Percentiles rank a stretch among this genome's conserved stretches.
Conservation (phyloP, 2,888 invertebrate genomes). For the Sphaerophoria rueppellii region DNA sequence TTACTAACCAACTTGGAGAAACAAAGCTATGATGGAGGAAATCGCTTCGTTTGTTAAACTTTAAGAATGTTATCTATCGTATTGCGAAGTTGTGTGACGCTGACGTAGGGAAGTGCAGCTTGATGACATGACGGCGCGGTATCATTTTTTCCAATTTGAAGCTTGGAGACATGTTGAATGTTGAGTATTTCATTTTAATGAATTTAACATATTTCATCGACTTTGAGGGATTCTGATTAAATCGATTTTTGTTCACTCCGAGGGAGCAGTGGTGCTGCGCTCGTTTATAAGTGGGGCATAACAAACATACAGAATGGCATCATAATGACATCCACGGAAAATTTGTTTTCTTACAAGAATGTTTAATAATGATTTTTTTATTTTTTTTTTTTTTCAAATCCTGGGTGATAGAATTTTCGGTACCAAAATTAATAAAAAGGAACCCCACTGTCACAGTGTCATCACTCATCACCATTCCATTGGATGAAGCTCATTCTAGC, state of each 20-base stretch:
- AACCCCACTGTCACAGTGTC: neutral
- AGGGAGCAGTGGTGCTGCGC: neutral
- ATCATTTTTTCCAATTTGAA: constrained; percentile 40
- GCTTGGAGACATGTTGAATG: constrained; percentile 65
- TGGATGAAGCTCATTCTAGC: constrained; percentile 20
- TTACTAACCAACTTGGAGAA: constrained; percentile 42
- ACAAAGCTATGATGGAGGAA: constrained; percentile 34
- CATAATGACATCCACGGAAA: too few relatives aligned
- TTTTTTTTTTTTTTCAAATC: too few relatives aligned
- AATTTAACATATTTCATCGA: constrained; percentile 72
- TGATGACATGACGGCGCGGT: neutral
- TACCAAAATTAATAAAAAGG: too few relatives aligned
- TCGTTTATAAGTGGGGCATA: too few relatives aligned
- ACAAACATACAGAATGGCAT: too few relatives aligned
- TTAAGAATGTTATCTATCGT: neutral
- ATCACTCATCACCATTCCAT: neutral
- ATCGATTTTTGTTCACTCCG: constrained; percentile 23
- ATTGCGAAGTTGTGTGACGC: neutral
- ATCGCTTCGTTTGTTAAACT: constrained; percentile 27
- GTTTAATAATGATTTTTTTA: too few relatives aligned
- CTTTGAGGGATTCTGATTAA: constrained; percentile 66
- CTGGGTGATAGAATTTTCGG: too few relatives aligned
- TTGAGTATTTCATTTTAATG: constrained; percentile 71
- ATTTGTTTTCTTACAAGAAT: too few relatives aligned
- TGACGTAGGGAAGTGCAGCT: too few relatives aligned